Evolutionary conservation across 1,140 invertebrate genomes (phyloP), one percentile per base, ranked within the genome.

Genomic region (Cherax quadricarinatus): DNA sequence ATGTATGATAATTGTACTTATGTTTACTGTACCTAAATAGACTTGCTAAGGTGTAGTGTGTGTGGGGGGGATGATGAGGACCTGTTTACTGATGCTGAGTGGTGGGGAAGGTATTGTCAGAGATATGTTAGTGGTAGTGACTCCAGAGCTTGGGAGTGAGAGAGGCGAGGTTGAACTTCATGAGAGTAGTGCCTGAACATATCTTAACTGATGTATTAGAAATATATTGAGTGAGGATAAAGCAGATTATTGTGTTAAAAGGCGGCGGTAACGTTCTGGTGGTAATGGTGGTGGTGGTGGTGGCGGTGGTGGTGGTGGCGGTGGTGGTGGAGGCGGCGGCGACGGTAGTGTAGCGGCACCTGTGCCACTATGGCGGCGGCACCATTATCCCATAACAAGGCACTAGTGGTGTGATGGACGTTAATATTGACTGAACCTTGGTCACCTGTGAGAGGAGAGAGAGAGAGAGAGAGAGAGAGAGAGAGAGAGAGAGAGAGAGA

Each of bases 221-320:
- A 41, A 41, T 41, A 41, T 41, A 41, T 41, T 41, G 30, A 41
- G 30, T 2, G 30, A 41, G 30, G 30, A 41, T 41, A 41, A 2
- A 41, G 30, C 2, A 41, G 2, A 41, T 41, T 41, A 41, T 41
- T 41, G 30, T 41, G 30, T 41, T 41, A 41, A 41, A 41, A 41
- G 30, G 30, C 30, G 30, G 30, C 30, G 30, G 30, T 41, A 41
- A 1, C 1, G 66, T 70, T 5, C 14, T 70, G 66, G 66, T 48
- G 78, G 78, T 70, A 51, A n/a, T 51, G 41, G 75, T 78, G 48
- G 41, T 80, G 49, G 51, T 88, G 86, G 60, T 78, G 75, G 70
- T 88, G 48, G 51, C 49, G 86, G 41, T 24, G 30, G 53, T 0
- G 16, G 41, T 78, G 48, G 75, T 88, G 86, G 75, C 79, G 41